A percentile compares a stretch with the other conserved stretches of the same genome.
Evolutionary conservation across 2,797 vertebrate species (phyloP).

Genomic region (Crocodylus rhombifer): DNA sequence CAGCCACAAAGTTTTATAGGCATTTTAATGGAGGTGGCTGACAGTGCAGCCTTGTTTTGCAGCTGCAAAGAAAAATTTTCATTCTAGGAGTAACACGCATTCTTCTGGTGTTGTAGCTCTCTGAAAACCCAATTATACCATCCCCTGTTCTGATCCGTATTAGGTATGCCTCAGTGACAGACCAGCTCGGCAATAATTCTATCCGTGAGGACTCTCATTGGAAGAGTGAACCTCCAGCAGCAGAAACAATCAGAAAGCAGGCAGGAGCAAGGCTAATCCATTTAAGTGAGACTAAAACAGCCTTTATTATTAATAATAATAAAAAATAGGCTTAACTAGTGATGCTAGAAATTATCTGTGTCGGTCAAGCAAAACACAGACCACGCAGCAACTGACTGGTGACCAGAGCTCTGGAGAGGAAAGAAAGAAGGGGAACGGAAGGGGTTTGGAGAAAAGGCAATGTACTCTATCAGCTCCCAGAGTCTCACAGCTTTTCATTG

Average conservation of each 20-base stretch:
- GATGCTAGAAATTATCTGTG: conserved; percentile 63
- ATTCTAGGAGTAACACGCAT: not conserved
- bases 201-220: conserved; percentile 38
- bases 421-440: not conserved
- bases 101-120: not conserved
- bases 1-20: conserved; percentile 11
- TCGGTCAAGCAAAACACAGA: conserved; percentile 52
- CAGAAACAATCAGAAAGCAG: conserved; percentile 71
- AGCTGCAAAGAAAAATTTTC: not conserved
- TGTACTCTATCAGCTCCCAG: not conserved
- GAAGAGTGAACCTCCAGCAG: conserved; percentile 65
- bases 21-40: not conserved
- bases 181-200: conserved; percentile 59
- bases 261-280: conserved; percentile 70
- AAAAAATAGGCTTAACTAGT: conserved; percentile 67
- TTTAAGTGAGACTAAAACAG: conserved; percentile 62
- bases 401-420: conserved; percentile 5
- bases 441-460: conserved; percentile 15
- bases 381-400: not conserved
- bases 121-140: conserved; percentile 58
- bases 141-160: conserved; percentile 55
- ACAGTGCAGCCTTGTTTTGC: not conserved
- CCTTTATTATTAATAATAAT: conserved; percentile 68
- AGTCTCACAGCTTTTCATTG: conserved; percentile 58
- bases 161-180: conserved; percentile 68